Evolutionary conservation across 2,888 invertebrate genomes (phyloP), one percentile per base, ranked within the genome.

Genomic region (Pimpla rufipes): DNA sequence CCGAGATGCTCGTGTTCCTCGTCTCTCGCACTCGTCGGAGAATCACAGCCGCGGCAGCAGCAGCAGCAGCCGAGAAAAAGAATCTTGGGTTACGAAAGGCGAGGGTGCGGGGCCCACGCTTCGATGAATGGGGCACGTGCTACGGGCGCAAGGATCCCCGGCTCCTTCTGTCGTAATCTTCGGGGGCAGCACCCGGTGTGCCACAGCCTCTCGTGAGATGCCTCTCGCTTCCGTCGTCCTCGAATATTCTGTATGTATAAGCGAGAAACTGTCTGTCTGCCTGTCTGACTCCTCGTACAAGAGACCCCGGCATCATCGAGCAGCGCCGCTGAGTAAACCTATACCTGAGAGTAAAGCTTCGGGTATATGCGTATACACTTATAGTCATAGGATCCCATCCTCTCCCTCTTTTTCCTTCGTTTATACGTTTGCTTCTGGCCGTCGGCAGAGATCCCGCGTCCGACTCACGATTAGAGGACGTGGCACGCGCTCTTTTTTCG

Each of bases 41-140:
- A 47, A 40, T 52, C 29, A 18, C 29, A 23, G 47, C 29, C 10
- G 57, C 62, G 23, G 50, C 45, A 16, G 52, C 42, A 50, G 52
- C 16, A 6, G 62, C 55, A 47, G 59, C 35, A 18, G 59, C 21
- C 16, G 23, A 66, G 57, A 45, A 64, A 64, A 23, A 45, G 45
- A 37, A 76, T 59, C 59, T 79, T 83, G 52, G 79, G 71, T 76
- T 68, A 80, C 76, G 77, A 71, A 70, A 74, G 89, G 91, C 89
- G 91, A 90, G 90, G 92, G 91, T 91, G 91, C 84, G 83, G 59
- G 86, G 85, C 86, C 79, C 81, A 79, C 74, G 84, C 81, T 81
- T 84, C 86, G 80, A 83, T 90, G 88, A 91, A 91, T 90, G 90
- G 90, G 91, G 90, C 92, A 92, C 92, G 92, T 90, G 92, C 92